Base-by-base conservation (phyloP, 2,797 vertebrate species). In the Halcyon smyrnensis region DNA sequence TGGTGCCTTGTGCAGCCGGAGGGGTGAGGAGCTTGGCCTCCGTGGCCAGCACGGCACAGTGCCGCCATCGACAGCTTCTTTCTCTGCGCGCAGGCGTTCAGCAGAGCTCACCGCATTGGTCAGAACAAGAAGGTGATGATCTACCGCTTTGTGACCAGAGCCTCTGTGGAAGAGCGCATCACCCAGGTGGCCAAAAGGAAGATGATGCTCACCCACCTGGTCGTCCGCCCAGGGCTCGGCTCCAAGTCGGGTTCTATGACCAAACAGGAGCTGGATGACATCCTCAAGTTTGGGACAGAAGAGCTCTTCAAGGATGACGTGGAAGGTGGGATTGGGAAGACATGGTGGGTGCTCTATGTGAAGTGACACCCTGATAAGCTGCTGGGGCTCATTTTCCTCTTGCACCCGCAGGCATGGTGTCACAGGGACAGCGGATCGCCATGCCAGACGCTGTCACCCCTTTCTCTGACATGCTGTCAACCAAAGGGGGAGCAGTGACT, bases 61-160 rank as follows among this genome's bases (percentile, higher is more conserved):
- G 70, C 56, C 1, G 0, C 62, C 59, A n/a, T 46, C 0, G 0
- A 3, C 76, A 48, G 70, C 70, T 8, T 11, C 0, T 0, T 21
- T 3, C n/a, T 84, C 24, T 64, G 19, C 59, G 84, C 0, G 1
- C 96, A 99, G 99, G 99, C 99, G 0, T 99, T 99, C 90, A 99
- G 99, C 98, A 98, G 99, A 51, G 99, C 99, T 18, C 99, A 99
- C 96, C 99, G 99, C 37, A 99, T 99, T 0, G 99, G 99, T 36
- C 99, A 99, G 97, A 99, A 99, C 96, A 99, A 97, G 98, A 99
- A 99, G 97, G 99, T 99, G 93, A 99, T 99, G 99, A 99, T 99
- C 96, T 99, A 99, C 90, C 99, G 99, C 54, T 99, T 99, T 1
- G 99, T 99, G 97, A 99, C 99, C 0, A 98, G 99, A 28, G 99